phyloP scores from a whole-genome alignment of 1,140 invertebrate species.

The Argopecten irradians region DNA sequence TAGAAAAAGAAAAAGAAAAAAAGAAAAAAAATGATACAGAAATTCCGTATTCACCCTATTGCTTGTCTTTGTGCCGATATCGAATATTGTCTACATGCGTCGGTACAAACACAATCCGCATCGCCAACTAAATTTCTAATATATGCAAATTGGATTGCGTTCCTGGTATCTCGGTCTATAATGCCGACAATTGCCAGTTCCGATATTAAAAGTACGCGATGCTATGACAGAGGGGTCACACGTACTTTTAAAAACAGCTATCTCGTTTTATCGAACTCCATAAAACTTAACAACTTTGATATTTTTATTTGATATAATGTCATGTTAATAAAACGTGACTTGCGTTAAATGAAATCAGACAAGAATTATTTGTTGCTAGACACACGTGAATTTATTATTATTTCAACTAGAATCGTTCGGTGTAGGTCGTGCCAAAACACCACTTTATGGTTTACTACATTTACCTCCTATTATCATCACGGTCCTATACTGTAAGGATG shows the following conservation, averaged over 20 bases:
- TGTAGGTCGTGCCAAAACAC: not conserved
- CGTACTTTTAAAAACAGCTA: not conserved
- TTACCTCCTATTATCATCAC: too few species aligned
- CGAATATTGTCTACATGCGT: too few species aligned
- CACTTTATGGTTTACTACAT: too few species aligned
- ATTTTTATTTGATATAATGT: not conserved
- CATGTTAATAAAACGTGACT: not conserved
- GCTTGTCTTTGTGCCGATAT: too few species aligned
- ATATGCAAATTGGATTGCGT: not conserved
- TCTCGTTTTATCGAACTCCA: not conserved
- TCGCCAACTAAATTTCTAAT: not conserved
- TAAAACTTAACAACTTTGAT: not conserved
- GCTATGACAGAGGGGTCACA: not conserved
- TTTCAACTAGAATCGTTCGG: not conserved
- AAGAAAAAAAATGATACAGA: too few species aligned
- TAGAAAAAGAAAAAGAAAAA: too few species aligned
- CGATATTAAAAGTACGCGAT: not conserved
- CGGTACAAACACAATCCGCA: too few species aligned
- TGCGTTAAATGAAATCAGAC: not conserved
- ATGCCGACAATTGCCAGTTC: not conserved
- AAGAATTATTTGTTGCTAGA: not conserved
- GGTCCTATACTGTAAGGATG: too few species aligned
- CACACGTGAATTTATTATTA: not conserved
- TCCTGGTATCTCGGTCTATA: not conserved
- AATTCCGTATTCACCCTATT: too few species aligned